Base-by-base conservation (phyloP, 2,888 invertebrate species). In the Phlogophora meticulosa region DNA sequence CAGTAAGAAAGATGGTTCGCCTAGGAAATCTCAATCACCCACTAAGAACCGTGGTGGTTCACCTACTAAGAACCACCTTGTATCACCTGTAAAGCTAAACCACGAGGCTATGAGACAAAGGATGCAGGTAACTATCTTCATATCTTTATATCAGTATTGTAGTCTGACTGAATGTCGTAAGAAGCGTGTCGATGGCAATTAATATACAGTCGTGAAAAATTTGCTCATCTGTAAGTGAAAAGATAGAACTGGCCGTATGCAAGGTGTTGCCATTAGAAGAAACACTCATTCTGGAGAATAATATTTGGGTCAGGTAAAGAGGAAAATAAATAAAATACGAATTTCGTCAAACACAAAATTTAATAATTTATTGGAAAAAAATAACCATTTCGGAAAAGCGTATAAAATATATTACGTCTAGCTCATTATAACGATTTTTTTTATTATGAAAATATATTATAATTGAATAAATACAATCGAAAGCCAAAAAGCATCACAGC, bases 281-380 rank as follows among this genome's bases (percentile, higher is more conserved):
- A 38, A 42, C 0, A n/a, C 7, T 17, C 34, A 22, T 17, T 42
- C n/a, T 22, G 13, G 2, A 7, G 2, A 36, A 4, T 7, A n/a
- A 42, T 7, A 28, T n/a, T 11, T 2, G 1, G 5, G 45, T 46
- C 45, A n/a, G 1, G 15, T 4, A 38, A 15, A 43, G 4, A 10
- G 17, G 20, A 15, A n/a, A 38, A 20, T 9, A 59, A 81, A 70
- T 78, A 43, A 85, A 79, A 81, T 56, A 72, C 66, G 61, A 78
- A 45, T 71, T 32, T 70, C 78, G 69, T 84, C 62, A 86, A 82
- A 87, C 87, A 87, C 88, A 88, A 85, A 86, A 86, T 86, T 69
- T 67, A 85, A 88, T 90, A 87, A 87, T 93, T 93, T 92, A 92
- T 91, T 92, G 85, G 81, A 88, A 88, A 86, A 86, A 85, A 86